Evolutionary conservation across 1,140 invertebrate species (phyloP), one percentile per base, ranked within the genome.

Genomic region (Tetramorium alpestre): DNA sequence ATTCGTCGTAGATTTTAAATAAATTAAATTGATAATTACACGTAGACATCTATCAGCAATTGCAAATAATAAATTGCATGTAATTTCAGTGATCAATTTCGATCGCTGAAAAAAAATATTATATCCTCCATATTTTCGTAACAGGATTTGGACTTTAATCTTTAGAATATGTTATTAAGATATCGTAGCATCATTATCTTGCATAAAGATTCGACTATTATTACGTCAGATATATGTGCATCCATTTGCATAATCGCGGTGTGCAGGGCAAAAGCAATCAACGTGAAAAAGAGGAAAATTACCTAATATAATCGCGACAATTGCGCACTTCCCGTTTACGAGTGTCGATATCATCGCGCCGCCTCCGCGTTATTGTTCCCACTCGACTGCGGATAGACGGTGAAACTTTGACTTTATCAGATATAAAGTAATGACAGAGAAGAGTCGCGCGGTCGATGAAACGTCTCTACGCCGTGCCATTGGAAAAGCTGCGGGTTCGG

Each of bases 401-500:
- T 28, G 25, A 60, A 77, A 77, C 49, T 87, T 80, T 44, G 7
- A 56, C 33, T 70, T 41, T 51, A 51, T 84, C 69, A 62, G 54
- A 84, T 84, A 62, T 41, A 62, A 84, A 60, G 41, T 84, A 84
- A 60, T 49, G 72, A 65, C 33, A 22, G 85, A 93, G 85, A 93
- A 25, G 89, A 22, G 49, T 87, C 41, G 62, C 85, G 38, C 82
- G 87, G 51, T 88, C 90, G 47, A 91, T 93, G 90, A 84, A 87
- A 65, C 87, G 89, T 10, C 13, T 91, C 28, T 87, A 88, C 54
- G 86, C 88, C 1, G 90, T 93, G 38, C 76, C 92, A n/a, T 90
- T 91, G 62, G 89, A 94, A 65, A 91, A 92, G 38, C 58, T 92
- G 60, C 91, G 91, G 13, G 81, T 91, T 7, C 93, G 92, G 93